Evolutionary conservation across 1,140 invertebrate species (phyloP), one percentile per base, ranked within the genome.

Genomic region (Ceratitis capitata): DNA sequence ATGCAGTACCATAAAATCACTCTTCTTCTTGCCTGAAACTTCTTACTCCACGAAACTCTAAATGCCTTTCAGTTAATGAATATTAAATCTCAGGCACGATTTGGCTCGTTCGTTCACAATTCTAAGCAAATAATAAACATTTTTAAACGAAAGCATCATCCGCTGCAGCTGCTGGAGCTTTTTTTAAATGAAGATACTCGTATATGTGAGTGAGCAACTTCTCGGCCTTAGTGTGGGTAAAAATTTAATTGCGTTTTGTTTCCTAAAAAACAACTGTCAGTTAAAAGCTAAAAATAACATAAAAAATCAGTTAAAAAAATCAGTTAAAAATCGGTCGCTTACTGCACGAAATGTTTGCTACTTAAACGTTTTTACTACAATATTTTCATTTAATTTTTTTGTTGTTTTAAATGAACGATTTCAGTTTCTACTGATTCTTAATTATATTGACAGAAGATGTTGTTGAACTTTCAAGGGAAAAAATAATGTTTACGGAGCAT

Each of bases 11-110:
- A 23, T n/a, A 14, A n/a, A 56, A 56, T 2, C 9, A 56, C 5
- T 1, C 56, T n/a, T n/a, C n/a, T n/a, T n/a, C n/a, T n/a, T n/a
- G n/a, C n/a, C n/a, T n/a, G 2, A 58, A 58, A 69, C 61, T 69
- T 35, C 61, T 69, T 35, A 69, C 61, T 69, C 32, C 61, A 39
- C 3, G 16, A 69, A 19, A 14, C 12, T 19, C 32, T 39, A 69
- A 69, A 69, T 69, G 35, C 32, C 61, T 69, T 69, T 69, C 6
- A 32, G 61, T 29, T 78, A 78, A 45, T 45, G 39, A 78, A 78
- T 78, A 78, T 78, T 45, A 45, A 78, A 45, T 78, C 39, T 78
- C 69, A 78, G 39, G 69, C 69, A 78, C 69, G 69, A 78, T 45
- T 78, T 78, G 19, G 39, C 23, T 78, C 14, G 51, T 56, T 56